Conservation (phyloP, 2,113 vertebrate species). For the Epinephelus fuscoguttatus region DNA sequence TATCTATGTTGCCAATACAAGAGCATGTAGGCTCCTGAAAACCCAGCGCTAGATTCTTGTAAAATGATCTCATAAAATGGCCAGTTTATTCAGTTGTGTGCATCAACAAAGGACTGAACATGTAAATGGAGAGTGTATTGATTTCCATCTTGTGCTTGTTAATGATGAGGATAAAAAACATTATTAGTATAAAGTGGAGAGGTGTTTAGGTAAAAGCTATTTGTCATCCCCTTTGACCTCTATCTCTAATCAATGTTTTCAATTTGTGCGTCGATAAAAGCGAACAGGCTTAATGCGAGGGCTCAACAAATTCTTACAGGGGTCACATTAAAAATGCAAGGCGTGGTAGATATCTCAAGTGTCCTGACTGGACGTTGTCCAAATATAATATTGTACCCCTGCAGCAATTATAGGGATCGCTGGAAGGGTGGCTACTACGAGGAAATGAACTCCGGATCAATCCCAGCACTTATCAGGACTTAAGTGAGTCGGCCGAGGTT, state of each 20-base stretch:
- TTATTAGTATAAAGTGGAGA: constrained; percentile 51
- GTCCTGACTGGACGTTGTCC: constrained; percentile 72
- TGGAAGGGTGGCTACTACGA: constrained; percentile 55
- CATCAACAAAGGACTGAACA: constrained; percentile 16
- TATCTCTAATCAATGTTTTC: constrained; percentile 70
- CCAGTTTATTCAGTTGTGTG: background rate
- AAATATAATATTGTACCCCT: constrained; percentile 75
- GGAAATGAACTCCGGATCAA: constrained; percentile 75
- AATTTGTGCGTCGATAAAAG: constrained; percentile 71
- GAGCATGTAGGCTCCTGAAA: background rate
- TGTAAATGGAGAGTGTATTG: constrained; percentile 33
- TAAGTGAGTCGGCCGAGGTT: constrained; percentile 66
- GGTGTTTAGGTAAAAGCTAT: constrained; percentile 53
- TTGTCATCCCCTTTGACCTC: constrained; percentile 70
- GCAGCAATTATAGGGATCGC: constrained; percentile 73
- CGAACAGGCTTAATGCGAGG: constrained; percentile 59
- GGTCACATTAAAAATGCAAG: constrained; percentile 73
- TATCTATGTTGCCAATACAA: background rate
- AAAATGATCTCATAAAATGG: background rate
- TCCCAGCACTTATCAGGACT: constrained; percentile 71
- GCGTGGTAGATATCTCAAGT: constrained; percentile 42
- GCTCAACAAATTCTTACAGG: constrained; percentile 53
- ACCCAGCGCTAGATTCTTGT: background rate
- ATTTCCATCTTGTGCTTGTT: constrained; percentile 36
- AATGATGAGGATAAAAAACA: constrained; percentile 45